These are phyloP conservation scores for Atrichornis clamosus DNA, from an alignment of 2,113 vertebrate species.

Conservation along the genomic window DNA sequence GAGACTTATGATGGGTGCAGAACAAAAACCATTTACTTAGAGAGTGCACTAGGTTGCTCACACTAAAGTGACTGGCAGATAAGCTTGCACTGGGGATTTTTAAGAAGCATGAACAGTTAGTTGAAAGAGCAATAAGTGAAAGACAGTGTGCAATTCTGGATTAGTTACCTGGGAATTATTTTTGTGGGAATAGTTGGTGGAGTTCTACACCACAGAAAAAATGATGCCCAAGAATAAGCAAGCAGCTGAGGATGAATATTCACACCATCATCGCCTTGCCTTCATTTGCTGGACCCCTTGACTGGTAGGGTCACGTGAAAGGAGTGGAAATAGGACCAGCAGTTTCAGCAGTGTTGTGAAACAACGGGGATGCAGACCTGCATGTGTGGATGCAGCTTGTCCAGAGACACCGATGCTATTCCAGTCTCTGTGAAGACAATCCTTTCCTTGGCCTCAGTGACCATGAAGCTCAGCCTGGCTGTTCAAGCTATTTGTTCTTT, in stretches of 20 bases:
- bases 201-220: neutral
- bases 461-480: neutral
- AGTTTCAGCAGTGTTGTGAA: neutral
- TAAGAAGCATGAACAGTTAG: neutral
- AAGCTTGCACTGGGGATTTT: neutral
- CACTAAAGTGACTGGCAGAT: neutral
- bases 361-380: neutral
- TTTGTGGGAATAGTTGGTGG: neutral
- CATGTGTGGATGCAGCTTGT: neutral
- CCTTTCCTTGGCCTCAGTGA: neutral
- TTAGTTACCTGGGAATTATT: neutral
- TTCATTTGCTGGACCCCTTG: neutral
- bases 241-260: neutral
- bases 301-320: neutral
- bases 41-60: neutral
- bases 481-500: neutral
- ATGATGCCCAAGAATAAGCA: neutral
- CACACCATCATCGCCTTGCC: too few relatives aligned
- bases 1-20: neutral
- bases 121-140: neutral
- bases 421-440: neutral
- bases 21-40: neutral
- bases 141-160: neutral
- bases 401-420: neutral
- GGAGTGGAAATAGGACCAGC: neutral